These are phyloP conservation scores for Bombylius major DNA, from an alignment of 2,888 invertebrate species.

Conservation along the genomic window DNA sequence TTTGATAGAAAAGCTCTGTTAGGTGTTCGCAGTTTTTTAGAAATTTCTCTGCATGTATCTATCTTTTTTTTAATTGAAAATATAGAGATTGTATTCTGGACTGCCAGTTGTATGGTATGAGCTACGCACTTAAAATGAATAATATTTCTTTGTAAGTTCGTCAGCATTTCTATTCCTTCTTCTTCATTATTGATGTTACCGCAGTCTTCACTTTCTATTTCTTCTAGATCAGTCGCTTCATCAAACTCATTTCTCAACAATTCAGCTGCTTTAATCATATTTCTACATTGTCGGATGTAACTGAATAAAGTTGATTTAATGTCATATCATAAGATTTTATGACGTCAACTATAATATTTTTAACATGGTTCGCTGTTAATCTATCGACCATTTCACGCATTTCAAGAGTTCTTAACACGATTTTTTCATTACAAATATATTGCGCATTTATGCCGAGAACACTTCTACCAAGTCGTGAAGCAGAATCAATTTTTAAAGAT, in stretches of 20 bases:
- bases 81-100: background rate
- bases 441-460: too few relatives aligned
- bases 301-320: background rate
- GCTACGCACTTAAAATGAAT: slow-evolving; percentile 4
- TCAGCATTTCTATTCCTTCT: background rate
- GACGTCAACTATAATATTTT: background rate
- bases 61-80: background rate
- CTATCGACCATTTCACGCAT: too few relatives aligned
- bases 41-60: background rate
- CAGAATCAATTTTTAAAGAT: too few relatives aligned
- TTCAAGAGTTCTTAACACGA: too few relatives aligned
- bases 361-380: too few relatives aligned
- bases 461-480: too few relatives aligned
- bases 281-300: background rate
- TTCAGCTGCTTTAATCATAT: background rate
- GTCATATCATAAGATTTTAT: background rate
- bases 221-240: background rate
- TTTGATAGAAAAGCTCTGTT: too few relatives aligned
- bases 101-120: slow-evolving; percentile 1
- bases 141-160: background rate
- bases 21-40: too few relatives aligned
- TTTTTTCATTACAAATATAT: too few relatives aligned
- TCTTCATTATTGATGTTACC: background rate
- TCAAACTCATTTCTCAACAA: background rate
- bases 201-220: background rate